Evolutionary conservation across 2,797 vertebrate genomes (phyloP).

Genomic region (Clarias fuscus): DNA sequence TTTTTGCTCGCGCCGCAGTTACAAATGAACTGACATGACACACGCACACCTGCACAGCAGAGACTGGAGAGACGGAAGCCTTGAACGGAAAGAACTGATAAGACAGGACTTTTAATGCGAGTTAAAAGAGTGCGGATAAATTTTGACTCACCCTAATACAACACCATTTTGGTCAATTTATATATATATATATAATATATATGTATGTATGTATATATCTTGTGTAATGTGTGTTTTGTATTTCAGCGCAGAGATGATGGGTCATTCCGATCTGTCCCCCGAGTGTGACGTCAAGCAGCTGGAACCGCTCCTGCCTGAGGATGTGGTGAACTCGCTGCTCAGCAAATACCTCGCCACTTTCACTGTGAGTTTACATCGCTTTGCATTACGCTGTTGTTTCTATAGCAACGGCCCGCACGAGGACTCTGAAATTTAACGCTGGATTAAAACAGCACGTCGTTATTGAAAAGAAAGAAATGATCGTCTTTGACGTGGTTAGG

Average conservation of each 20-base stretch:
- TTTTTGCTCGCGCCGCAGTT: too few species aligned
- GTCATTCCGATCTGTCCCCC: slow-evolving; percentile 82
- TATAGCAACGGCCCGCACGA: not conserved
- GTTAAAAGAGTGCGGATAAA: too few species aligned
- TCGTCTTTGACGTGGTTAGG: not conserved
- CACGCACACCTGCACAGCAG: too few species aligned
- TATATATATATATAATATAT: too few species aligned
- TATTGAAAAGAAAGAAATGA: not conserved
- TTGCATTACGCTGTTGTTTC: not conserved
- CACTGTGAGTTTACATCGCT: slow-evolving; percentile 76
- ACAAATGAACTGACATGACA: too few species aligned
- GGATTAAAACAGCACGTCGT: not conserved
- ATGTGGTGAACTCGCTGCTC: slow-evolving; percentile 85
- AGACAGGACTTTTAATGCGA: too few species aligned
- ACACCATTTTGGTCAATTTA: not conserved
- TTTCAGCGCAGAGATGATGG: slow-evolving; percentile 92
- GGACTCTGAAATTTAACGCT: too few species aligned
- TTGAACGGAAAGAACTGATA: too few species aligned
- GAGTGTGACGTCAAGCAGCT: slow-evolving; percentile 86
- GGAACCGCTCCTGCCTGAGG: slow-evolving; percentile 81
- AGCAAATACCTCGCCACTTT: slow-evolving; percentile 92
- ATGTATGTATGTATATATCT: too few species aligned
- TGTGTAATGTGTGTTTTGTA: not conserved
- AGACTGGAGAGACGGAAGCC: too few species aligned
- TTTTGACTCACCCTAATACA: not conserved